phyloP scores from a whole-genome alignment of 2,888 invertebrate species.

The Ormia ochracea region DNA sequence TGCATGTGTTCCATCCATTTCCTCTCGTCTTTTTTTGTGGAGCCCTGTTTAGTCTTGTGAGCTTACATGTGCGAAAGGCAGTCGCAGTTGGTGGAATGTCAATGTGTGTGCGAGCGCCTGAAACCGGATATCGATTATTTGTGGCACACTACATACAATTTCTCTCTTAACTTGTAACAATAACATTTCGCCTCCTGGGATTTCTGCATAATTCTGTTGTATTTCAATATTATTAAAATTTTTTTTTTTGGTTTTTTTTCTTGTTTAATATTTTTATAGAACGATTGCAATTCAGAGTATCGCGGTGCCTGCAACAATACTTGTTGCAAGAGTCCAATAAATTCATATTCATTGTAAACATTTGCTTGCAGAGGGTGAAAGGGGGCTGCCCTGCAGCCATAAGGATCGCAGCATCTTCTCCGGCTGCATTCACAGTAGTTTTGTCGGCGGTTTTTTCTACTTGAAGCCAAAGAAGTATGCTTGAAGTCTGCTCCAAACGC shows the following conservation, averaged over 20 bases:
- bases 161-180: constrained; percentile 21
- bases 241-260: neutral
- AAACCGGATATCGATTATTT: constrained; percentile 53
- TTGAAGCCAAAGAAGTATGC: too few species aligned
- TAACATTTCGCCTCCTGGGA: neutral
- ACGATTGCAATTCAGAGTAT: too few species aligned
- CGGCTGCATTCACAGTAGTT: too few species aligned
- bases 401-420: too few species aligned
- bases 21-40: neutral
- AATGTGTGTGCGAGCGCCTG: neutral
- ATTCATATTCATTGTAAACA: too few species aligned
- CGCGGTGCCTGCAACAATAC: too few species aligned
- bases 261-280: neutral
- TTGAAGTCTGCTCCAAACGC: too few species aligned
- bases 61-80: neutral
- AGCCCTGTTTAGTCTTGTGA: neutral
- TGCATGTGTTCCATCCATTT: neutral
- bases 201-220: constrained; percentile 1
- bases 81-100: neutral
- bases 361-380: too few species aligned
- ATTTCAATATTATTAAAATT: neutral
- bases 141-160: constrained; percentile 7
- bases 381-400: too few species aligned
- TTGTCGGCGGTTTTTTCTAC: too few species aligned
- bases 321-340: too few species aligned